phyloP scores from a whole-genome alignment of 2,797 vertebrate genomes.

The Denticeps clupeoides region DNA sequence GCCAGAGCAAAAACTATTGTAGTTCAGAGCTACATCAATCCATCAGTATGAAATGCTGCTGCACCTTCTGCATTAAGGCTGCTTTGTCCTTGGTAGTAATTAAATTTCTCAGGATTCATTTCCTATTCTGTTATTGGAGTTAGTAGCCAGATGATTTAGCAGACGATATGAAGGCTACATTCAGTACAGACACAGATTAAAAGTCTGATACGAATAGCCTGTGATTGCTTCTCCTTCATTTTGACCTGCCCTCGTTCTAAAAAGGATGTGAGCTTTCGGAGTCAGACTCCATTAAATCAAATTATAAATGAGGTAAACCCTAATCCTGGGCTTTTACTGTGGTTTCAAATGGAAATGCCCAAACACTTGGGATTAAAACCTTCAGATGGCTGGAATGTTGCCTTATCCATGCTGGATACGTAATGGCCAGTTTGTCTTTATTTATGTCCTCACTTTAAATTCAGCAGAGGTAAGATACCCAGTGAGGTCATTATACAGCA shows the following conservation, averaged over 20 bases:
- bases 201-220: background rate
- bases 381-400: background rate
- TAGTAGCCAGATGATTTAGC: constrained; percentile 5
- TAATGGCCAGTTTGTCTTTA: background rate
- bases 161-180: background rate
- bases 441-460: too few relatives aligned
- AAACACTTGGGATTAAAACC: background rate
- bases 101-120: background rate
- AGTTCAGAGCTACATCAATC: too few relatives aligned
- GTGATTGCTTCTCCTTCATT: background rate
- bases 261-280: background rate
- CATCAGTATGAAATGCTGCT: background rate
- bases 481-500: too few relatives aligned
- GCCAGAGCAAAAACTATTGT: too few relatives aligned
- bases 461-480: too few relatives aligned
- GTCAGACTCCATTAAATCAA: background rate
- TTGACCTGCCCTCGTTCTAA: background rate
- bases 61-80: background rate
- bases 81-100: background rate
- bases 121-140: constrained; percentile 2
- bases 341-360: background rate
- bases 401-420: background rate
- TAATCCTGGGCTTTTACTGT: background rate
- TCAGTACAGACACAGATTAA: constrained; percentile 10
- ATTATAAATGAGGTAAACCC: background rate